Evolutionary conservation across 1,140 invertebrate genomes (phyloP), one percentile per base, ranked within the genome.

Genomic region (Euwallacea fornicatus): DNA sequence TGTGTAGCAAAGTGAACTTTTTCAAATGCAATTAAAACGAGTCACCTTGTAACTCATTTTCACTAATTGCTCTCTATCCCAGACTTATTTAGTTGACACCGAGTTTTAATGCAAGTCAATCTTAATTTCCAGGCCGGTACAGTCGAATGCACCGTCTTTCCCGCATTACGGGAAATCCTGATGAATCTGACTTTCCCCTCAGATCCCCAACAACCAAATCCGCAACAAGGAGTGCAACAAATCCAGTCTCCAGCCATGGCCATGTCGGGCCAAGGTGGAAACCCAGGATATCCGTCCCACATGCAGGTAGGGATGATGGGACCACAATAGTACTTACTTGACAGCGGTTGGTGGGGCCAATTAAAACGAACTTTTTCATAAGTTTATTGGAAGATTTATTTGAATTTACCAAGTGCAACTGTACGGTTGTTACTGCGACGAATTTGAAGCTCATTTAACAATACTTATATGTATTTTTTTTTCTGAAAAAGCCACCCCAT

Each of bases 61-160:
- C 21, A 33, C 21, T 33, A 4, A 4, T 1, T 33, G 21, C 21
- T 2, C 21, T 33, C 1, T 4, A 33, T 33, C 21, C 4, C 21
- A 33, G 21, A 33, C 21, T 33, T 33, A 33, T 33, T 33, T 33
- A 33, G 21, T 33, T 33, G 4, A 33, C 21, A 33, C 21, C 6
- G 21, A 33, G n/a, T 56, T 56, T 56, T 15, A 56, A 2, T 15
- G 6, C 6, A 11, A 15, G 7, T n/a, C 2, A 2, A n/a, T 15
- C 0, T n/a, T 7, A 15, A 13, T 42, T 72, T 66, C 33, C 44
- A 74, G 67, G 67, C 75, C 9, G 78, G 77, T 60, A 73, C 74
- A 33, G 73, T 85, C 10, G 93, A 96, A 78, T 97, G 94, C 80
- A 93, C 93, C 0, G 86, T 97, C 44, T 96, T 93, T 82, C 92